Evolutionary conservation across 2,888 invertebrate genomes (phyloP).

Genomic region (Mythimna lalbum): DNA sequence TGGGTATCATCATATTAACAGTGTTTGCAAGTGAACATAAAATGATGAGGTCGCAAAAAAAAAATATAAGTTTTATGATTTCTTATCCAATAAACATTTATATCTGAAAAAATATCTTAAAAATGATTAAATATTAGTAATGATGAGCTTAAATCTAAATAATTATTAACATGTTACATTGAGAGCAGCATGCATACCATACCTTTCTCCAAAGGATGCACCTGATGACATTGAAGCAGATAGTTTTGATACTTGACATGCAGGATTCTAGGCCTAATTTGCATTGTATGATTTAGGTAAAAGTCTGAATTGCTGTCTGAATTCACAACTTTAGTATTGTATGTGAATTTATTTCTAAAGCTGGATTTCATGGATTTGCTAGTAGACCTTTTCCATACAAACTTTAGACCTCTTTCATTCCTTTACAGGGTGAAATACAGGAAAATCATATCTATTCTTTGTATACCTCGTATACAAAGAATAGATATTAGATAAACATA

Average conservation of each 20-base stretch:
- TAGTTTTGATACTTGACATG: slow-evolving; percentile 40
- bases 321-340: too few species aligned
- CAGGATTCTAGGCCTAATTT: background rate
- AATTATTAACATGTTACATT: slow-evolving; percentile 29
- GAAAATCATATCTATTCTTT: too few species aligned
- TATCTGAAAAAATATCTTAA: background rate
- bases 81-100: background rate
- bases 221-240: slow-evolving; percentile 36
- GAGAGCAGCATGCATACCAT: slow-evolving; percentile 54
- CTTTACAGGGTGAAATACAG: too few species aligned
- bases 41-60: too few species aligned
- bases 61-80: too few species aligned
- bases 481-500: too few species aligned
- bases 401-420: too few species aligned
- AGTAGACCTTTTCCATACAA: too few species aligned
- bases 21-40: slow-evolving; percentile 31
- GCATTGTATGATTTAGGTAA: background rate
- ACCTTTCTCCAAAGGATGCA: slow-evolving; percentile 41
- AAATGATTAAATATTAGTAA: slow-evolving; percentile 3
- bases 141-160: slow-evolving; percentile 29
- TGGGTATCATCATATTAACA: slow-evolving; percentile 88
- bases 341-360: too few species aligned
- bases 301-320: background rate
- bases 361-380: too few species aligned
- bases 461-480: too few species aligned